A percentile compares a stretch with the other conserved stretches of the same genome.
Conservation (phyloP, 92 coral and sea anemone genomes). For the Anthopleura xanthogrammica region DNA sequence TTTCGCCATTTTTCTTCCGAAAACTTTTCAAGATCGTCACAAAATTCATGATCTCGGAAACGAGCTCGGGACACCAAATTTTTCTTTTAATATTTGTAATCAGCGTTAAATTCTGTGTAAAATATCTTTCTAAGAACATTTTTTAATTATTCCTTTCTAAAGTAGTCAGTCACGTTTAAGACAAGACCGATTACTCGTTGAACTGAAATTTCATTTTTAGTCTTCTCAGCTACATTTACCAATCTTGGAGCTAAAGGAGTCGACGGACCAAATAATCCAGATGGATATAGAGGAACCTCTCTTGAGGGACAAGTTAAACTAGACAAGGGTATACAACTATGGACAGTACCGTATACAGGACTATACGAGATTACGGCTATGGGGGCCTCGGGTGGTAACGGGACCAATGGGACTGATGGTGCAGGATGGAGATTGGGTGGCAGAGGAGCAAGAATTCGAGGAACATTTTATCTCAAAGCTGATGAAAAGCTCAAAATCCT, state of each 20-base stretch:
- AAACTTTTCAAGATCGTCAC: too few relatives aligned
- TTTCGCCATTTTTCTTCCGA: too few relatives aligned
- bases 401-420: slow-evolving; percentile 31
- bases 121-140: too few relatives aligned
- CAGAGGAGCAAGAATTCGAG: slow-evolving; percentile 75
- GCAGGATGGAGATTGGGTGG: slow-evolving; percentile 61
- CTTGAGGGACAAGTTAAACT: slow-evolving; percentile 69
- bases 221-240: slow-evolving; percentile 47
- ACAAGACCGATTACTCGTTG: background rate
- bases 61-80: too few relatives aligned
- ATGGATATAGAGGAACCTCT: slow-evolving; percentile 65
- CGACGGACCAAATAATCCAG: slow-evolving; percentile 61
- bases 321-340: slow-evolving; percentile 70
- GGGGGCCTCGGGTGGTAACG: slow-evolving; percentile 94
- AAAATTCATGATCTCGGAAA: background rate
- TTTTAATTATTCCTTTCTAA: too few relatives aligned
- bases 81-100: too few relatives aligned
- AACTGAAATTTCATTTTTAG: background rate
- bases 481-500: slow-evolving; percentile 64
- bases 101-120: too few relatives aligned
- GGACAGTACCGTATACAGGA: slow-evolving; percentile 90
- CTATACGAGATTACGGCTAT: slow-evolving; percentile 66
- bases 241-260: slow-evolving; percentile 61
- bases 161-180: too few relatives aligned
- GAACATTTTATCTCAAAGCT: slow-evolving; percentile 44